Base-by-base conservation (phyloP, 2,797 vertebrate genomes). In the Myotis planiceps region DNA sequence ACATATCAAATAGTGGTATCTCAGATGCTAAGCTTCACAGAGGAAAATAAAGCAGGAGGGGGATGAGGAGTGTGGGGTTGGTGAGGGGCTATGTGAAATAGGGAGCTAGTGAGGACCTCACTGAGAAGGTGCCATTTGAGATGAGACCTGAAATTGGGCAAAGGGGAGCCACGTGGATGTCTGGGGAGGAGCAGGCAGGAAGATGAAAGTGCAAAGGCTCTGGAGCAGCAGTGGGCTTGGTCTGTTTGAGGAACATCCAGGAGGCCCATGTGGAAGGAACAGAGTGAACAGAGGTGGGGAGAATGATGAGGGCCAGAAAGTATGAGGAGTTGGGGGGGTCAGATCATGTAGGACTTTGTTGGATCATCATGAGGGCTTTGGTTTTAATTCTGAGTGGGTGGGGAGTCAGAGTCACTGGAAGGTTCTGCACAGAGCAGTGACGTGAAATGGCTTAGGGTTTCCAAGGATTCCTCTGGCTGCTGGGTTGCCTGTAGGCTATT, bases 141-240 rank as follows among this genome's bases (percentile, higher is more conserved):
- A 37, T 1, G 34, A 65, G 69, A 53, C 29, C 34, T 69, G 34
- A 88, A 76, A 16, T 18, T 37, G 27, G 39, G 13, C 37, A 63
- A 68, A 37, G 37, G 32, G 15, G 16, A 37, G n/a, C 42, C 69
- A 5, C 0, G 0, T 1, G 29, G 16, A 15, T 0, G 6, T 12
- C 13, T 47, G 65, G 10, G 25, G 82, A 72, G 10, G 19, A 25
- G 49, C 25, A 86, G 58, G 14, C 18, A 75, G 21, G 47, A 2
- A 69, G 39, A 45, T 16, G 9, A 15, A 13, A 6, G 71, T 3
- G 32, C 21, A 21, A 79, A 80, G 66, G 60, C 29, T 1, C 29
- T 58, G 53, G 45, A n/a, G 51, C 3, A 76, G 27, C 34, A 66
- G 16, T 23, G 45, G 65, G 16, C 29, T 88, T 15, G 6, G 34